These are phyloP conservation scores for Trichacis sp. DNA, from an alignment of 2,888 invertebrate species.

Conservation along the genomic window DNA sequence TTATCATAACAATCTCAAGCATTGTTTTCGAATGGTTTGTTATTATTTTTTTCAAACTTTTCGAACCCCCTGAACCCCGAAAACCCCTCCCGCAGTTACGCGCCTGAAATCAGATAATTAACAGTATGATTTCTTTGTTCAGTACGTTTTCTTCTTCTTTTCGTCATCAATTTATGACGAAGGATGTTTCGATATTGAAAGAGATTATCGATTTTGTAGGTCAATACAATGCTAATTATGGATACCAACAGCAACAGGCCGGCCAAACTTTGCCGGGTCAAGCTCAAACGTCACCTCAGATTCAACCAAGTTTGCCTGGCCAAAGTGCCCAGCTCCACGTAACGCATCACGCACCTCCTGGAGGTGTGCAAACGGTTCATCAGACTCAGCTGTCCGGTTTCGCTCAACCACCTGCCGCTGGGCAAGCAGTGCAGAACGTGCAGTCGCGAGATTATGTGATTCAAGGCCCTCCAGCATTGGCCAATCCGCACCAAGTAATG, in stretches of 20 bases:
- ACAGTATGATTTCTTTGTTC: no score
- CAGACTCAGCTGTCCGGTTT: slow-evolving; percentile 62
- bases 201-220: no score
- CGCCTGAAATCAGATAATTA: no score
- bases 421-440: slow-evolving; percentile 54
- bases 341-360: slow-evolving; percentile 62
- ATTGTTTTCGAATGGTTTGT: no score
- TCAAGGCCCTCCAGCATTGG: slow-evolving; percentile 50
- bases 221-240: slow-evolving; percentile 27
- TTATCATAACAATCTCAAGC: no score
- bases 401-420: slow-evolving; percentile 51
- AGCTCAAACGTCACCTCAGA: slow-evolving; percentile 54
- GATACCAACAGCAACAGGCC: slow-evolving; percentile 58
- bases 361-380: slow-evolving; percentile 64
- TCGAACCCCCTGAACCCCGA: no score
- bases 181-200: no score
- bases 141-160: no score
- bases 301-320: slow-evolving; percentile 62
- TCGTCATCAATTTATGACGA: no score
- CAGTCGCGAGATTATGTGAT: slow-evolving; percentile 56
- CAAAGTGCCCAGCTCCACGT: slow-evolving; percentile 65
- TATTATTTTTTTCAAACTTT: no score
- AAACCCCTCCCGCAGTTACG: no score
- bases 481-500: slow-evolving; percentile 48
- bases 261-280: slow-evolving; percentile 62